A percentile compares a stretch with the other conserved stretches of the same genome.
phyloP scores from a whole-genome alignment of 23 tunicate genomes.

The Phallusia fumigata region DNA sequence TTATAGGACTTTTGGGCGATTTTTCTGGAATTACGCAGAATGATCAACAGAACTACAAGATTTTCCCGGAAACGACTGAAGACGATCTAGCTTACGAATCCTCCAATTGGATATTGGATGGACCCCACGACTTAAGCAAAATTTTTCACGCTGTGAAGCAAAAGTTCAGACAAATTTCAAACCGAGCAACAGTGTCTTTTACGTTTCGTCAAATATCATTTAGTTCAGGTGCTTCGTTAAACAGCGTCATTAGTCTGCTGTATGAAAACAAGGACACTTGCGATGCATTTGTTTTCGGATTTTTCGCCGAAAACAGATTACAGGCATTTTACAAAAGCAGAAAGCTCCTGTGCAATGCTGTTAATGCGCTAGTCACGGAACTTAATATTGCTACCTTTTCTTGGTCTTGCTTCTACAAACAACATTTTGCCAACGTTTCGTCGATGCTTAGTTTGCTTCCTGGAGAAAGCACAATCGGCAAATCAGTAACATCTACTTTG shows the following conservation, averaged over 20 bases:
- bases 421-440: neutral
- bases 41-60: neutral
- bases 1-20: neutral
- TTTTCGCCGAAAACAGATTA: neutral
- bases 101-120: constrained; percentile 42
- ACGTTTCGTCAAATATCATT: constrained; percentile 16
- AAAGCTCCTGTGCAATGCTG: constrained; percentile 30
- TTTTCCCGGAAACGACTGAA: neutral
- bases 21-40: neutral
- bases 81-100: constrained; percentile 20
- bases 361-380: constrained; percentile 12
- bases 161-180: neutral
- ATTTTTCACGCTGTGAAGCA: constrained; percentile 19
- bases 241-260: constrained; percentile 9
- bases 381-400: constrained; percentile 28
- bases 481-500: constrained; percentile 30
- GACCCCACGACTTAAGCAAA: neutral
- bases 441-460: constrained; percentile 23
- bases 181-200: neutral
- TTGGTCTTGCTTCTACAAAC: constrained; percentile 34
- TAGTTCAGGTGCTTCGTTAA: neutral
- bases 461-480: neutral
- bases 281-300: constrained; percentile 18
- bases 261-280: constrained; percentile 12
- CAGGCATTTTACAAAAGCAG: constrained; percentile 1